Percentiles rank a stretch among this genome's conserved stretches.
Evolutionary conservation across 30 jellyfish, hydroid and myxozoan species (phyloP).

Genomic region (Rhopilema esculentum): DNA sequence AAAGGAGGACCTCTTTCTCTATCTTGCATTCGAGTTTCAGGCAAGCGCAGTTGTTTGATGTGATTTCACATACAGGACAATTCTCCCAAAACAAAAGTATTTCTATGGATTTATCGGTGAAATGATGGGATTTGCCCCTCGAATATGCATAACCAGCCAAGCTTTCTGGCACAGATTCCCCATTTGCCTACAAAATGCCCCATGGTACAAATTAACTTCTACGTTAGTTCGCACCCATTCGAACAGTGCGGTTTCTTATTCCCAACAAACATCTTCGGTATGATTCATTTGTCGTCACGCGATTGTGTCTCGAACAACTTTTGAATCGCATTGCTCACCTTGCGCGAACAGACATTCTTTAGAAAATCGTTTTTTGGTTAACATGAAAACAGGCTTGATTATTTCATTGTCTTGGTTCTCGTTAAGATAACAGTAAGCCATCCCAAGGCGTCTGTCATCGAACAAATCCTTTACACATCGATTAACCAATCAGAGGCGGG

Average conservation of each 20-base stretch:
- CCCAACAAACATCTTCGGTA: background rate
- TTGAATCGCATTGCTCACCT: background rate
- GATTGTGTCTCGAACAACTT: background rate
- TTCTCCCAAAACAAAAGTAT: too few species aligned
- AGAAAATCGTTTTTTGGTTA: slow-evolving; percentile 32
- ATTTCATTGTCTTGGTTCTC: slow-evolving; percentile 51
- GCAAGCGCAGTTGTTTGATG: too few species aligned
- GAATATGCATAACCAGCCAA: too few species aligned
- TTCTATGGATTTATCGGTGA: too few species aligned
- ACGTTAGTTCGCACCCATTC: background rate
- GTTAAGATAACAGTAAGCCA: slow-evolving; percentile 73
- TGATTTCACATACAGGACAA: too few species aligned
- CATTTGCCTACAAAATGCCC: background rate
- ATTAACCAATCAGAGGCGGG: slow-evolving; percentile 79
- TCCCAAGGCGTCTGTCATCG: slow-evolving; percentile 78
- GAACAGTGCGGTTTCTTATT: background rate
- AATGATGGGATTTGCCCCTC: too few species aligned
- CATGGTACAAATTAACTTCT: background rate
- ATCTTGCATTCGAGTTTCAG: too few species aligned
- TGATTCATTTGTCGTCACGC: background rate
- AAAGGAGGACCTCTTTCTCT: too few species aligned
- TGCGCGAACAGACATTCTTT: slow-evolving; percentile 21
- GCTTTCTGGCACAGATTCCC: too few species aligned
- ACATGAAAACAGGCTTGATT: slow-evolving; percentile 50
- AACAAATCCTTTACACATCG: slow-evolving; percentile 65